Evolutionary conservation across 1,140 invertebrate genomes (phyloP), one percentile per base, ranked within the genome.

Genomic region (Monochamus saltuarius): DNA sequence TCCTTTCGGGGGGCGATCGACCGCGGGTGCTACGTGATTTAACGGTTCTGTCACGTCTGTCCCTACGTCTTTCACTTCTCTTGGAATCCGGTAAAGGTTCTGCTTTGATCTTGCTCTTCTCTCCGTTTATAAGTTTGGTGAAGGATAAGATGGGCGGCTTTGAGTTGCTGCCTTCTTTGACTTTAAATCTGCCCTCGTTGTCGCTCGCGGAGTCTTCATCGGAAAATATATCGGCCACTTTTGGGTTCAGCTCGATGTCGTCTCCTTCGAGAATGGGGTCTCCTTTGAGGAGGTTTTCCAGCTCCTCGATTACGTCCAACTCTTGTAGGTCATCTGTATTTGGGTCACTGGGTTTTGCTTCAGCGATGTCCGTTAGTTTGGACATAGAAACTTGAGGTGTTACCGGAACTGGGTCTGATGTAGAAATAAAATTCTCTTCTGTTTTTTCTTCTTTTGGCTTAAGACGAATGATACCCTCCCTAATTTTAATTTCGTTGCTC

Each of bases 161-260:
- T 43, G 56, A 46, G 13, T 40, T 47, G 10, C 37, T 13, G 13
- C 61, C 39, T 53, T 64, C 54, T 43, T 68, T 69, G 3, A 63
- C 70, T 62, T 76, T 76, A 52, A 75, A 75, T 8, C 72, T 34
- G 3, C 72, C 72, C 54, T 76, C 73, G 50, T 77, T 74, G 56
- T 74, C 74, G 42, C 67, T 70, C 38, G 62, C 65, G 0, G 66
- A 70, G 45, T 75, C 74, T 50, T 75, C 74, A 45, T 75, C 73
- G 0, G 73, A 73, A 59, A 75, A 77, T 4, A 77, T 37, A 62
- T 73, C 69, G 42, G 72, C 69, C 1, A 73, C 52, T 46, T 73
- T 74, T 11, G 62, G 52, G 1, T 71, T 64, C 38, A 73, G 43
- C 8, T 64, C 22, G 9, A 70, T 59, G 8, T 62, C 66, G 14